Evolutionary conservation across 2,888 invertebrate genomes (phyloP).

Genomic region (Harpalus rubripes): DNA sequence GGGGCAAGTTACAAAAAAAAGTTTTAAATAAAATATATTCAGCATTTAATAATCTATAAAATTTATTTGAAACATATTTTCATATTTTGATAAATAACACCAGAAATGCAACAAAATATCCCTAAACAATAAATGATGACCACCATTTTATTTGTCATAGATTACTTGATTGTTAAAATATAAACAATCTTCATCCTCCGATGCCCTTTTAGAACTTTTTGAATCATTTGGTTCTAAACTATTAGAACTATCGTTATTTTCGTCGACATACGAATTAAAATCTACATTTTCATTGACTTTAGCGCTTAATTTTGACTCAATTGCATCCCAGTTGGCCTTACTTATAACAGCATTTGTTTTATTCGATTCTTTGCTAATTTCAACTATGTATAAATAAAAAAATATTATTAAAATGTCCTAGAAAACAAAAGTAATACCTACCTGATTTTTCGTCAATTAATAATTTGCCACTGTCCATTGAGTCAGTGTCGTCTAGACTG

Average conservation of each 20-base stretch:
- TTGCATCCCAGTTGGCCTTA: slow-evolving; percentile 75
- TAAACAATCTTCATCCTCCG: slow-evolving; percentile 68
- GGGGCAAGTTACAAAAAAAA: no score
- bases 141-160: no score
- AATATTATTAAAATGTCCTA: background rate
- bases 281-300: slow-evolving; percentile 72
- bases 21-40: no score
- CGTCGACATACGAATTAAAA: slow-evolving; percentile 71
- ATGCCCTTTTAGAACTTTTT: slow-evolving; percentile 11
- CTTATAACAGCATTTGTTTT: slow-evolving; percentile 72
- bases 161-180: slow-evolving; percentile 66
- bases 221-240: background rate
- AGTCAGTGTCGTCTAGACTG: slow-evolving; percentile 45
- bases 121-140: no score
- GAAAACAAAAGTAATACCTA: background rate
- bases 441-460: slow-evolving; percentile 18
- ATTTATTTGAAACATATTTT: no score
- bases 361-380: background rate
- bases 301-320: slow-evolving; percentile 75
- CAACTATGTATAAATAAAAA: background rate
- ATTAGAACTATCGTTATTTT: slow-evolving; percentile 65
- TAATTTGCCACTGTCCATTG: slow-evolving; percentile 52
- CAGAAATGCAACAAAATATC: no score
- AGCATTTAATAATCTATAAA: no score
- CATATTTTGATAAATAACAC: no score